Base-by-base conservation (phyloP, 2,797 vertebrate species). In the Coendou prehensilis region DNA sequence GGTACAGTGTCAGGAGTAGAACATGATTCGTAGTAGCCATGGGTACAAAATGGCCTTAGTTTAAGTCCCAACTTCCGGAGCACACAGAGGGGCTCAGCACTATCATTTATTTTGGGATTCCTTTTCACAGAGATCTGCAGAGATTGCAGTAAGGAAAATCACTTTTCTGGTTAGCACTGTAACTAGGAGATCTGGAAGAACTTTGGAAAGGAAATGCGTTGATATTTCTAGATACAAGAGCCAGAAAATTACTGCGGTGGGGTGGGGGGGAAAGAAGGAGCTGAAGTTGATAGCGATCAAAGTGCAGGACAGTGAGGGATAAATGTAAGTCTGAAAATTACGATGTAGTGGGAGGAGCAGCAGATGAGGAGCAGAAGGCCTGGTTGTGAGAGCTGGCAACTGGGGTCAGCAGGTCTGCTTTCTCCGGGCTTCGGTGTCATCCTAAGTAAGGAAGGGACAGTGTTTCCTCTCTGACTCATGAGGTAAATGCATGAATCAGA, bases 371-470 rank as follows among this genome's bases (percentile, higher is more conserved):
- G 22, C 41, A 63, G 33, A 28, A 69, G 57, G n/a, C 5, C 0
- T 11, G 69, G 18, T n/a, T 37, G 9, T 7, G 0, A 1, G 18
- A 7, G 52, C 45, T 5, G 26, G 9, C n/a, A 5, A 0, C 3
- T 18, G 85, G 75, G 47, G 30, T 71, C 33, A 6, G 41, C 2
- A 64, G 50, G 63, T 26, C 41, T n/a, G 13, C n/a, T 95, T 22
- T 30, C 37, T 85, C 56, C 20, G 52, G 14, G 4, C n/a, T 37
- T 67, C 69, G 9, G 20, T 84, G 88, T 81, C 67, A 15, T 47
- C 4, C 1, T 37, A 41, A 94, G 13, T 33, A 30, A 67, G 45
- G 2, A 4, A 56, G n/a, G 13, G 63, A 6, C 5, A 2, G 0
- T 47, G 50, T 71, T 83, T 86, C 79, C 41, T 88, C 45, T 63